Base-by-base conservation (phyloP, 2,797 vertebrate genomes). In the Coracias cyanogaster region DNA sequence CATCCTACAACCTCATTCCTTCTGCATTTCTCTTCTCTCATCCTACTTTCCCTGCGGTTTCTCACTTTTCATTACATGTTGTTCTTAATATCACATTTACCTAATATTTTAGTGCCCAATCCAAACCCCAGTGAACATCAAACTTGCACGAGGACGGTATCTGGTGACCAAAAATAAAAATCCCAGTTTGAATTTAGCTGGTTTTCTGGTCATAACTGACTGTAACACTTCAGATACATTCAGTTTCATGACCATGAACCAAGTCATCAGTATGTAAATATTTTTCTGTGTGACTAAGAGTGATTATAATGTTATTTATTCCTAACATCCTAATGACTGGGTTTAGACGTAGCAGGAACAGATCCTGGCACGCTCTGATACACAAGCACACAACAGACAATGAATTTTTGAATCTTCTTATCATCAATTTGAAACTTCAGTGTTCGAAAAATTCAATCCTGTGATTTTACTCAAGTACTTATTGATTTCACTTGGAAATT, bases 221-320 rank as follows among this genome's bases (percentile, higher is more conserved):
- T n/a, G 11, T 26, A 82, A 80, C 71, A 76, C 37, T 92, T 52
- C 45, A 88, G 33, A 52, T 29, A 37, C 49, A 71, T 69, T 90
- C 69, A 55, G 52, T 65, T 91, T 73, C 57, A 58, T 19, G 76
- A 92, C 29, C 2, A 3, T 5, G 29, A 91, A 90, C 6, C 14
- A 61, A 86, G 15, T 43, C 21, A 91, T 91, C 52, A 80, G 54
- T 69, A 89, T 31, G 57, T 85, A 89, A 94, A 86, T 94, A 93
- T 87, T 95, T 89, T 82, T 49, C 46, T 70, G 25, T 62, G 45
- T 71, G 41, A 89, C 48, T 90, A 88, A 74, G 48, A 57, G 31
- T 19, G 26, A 89, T 65, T 79, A 85, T 67, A 41, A 61, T 43
- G 49, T 77, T 90, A 92, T 86, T 91, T 88, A 89, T 89, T 92